Base-by-base conservation (phyloP, 2,113 vertebrate genomes). In the Eulemur macaco region DNA sequence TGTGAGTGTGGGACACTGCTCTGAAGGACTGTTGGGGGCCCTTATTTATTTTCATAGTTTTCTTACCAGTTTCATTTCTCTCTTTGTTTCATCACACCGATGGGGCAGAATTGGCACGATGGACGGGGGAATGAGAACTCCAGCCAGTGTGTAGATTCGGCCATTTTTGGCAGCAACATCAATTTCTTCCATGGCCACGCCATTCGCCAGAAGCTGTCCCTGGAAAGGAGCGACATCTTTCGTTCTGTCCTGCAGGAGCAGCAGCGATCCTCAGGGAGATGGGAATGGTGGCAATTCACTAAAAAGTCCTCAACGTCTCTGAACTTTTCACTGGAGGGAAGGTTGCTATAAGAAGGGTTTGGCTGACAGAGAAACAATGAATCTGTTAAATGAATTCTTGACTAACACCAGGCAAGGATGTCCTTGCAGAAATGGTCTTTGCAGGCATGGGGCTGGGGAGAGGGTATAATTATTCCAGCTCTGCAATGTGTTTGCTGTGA, bases 61-160 rank as follows among this genome's bases (percentile, higher is more conserved):
- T 10, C 98, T 98, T 98, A 99, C 99, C 99, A 84, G 91, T 94
- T 96, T 42, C 29, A 98, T 29, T 50, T 98, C 98, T 77, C 17
- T 98, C 96, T 97, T 98, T 0, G 77, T 98, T 71, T 98, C 69
- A 0, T 99, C 99, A 97, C 99, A 99, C 78, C 99, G 97, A 47
- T 99, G 99, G 14, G 99, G 99, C 74, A 99, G 98, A 94, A 99
- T 98, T 0, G 99, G 99, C 82, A 98, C 2, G 27, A 99, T 99
- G 95, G 99, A 99, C 17, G 99, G 96, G 21, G 99, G 99, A 68
- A 99, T 98, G 78, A 99, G 98, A 54, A 99, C 98, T 0, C 99
- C 98, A 9, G 98, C 97, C 86, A 99, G 74, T 0, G 99, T 99
- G 89, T 99, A 99, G 91, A 99, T 99, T 15, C 97, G 98, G 9